Evolutionary conservation across 92 coral and sea anemone genomes (phyloP).

Genomic region (Montipora capitata): DNA sequence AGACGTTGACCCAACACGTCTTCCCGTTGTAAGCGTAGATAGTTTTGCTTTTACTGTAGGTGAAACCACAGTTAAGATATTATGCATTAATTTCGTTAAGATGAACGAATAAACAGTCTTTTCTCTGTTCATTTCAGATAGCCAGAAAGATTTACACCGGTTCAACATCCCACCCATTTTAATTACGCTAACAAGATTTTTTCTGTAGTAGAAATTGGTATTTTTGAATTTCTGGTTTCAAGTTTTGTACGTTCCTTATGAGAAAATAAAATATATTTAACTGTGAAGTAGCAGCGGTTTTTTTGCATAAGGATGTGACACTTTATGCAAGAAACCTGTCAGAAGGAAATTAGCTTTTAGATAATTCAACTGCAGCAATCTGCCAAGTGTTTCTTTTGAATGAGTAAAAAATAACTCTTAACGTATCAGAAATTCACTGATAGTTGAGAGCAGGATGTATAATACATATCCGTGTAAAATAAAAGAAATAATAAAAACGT

Average conservation of each 20-base stretch:
- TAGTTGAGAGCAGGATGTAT: constrained; percentile 46
- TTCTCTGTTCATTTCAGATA: constrained; percentile 19
- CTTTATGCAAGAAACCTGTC: background rate
- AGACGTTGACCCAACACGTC: background rate
- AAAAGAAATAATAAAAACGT: constrained; percentile 38
- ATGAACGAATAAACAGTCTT: constrained; percentile 6
- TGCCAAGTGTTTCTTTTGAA: constrained; percentile 21
- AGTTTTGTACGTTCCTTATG: constrained; percentile 21
- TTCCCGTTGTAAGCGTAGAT: constrained; percentile 3
- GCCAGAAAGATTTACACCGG: background rate
- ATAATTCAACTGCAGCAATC: constrained; percentile 19
- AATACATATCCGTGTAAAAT: constrained; percentile 50
- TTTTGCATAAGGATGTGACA: background rate
- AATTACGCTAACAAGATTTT: constrained; percentile 13
- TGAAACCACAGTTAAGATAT: constrained; percentile 27
- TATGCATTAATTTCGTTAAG: constrained; percentile 10
- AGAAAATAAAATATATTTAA: constrained; percentile 1
- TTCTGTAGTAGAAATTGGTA: background rate
- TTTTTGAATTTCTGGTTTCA: constrained; percentile 6
- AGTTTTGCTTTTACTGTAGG: background rate
- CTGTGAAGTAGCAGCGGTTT: background rate
- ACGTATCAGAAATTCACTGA: constrained; percentile 35
- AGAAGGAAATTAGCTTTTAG: background rate
- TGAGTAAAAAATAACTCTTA: constrained; percentile 18
- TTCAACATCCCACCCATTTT: background rate